phyloP scores from a whole-genome alignment of 2,797 vertebrate species.

The Pelobates cultripes region DNA sequence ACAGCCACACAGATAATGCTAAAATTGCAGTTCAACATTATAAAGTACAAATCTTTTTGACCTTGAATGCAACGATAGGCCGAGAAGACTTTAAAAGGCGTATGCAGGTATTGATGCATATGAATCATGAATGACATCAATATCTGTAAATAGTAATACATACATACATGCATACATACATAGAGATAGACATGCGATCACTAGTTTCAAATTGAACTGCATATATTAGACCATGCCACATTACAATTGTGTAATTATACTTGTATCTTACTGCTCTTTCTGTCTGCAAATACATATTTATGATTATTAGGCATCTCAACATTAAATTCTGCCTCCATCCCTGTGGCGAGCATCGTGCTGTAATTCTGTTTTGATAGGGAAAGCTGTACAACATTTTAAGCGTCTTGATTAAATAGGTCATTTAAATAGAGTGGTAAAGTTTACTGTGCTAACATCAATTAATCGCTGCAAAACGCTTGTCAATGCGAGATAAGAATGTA shows the following conservation, averaged over 20 bases:
- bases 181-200: too few relatives aligned
- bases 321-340: conserved; percentile 18
- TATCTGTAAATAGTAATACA: too few relatives aligned
- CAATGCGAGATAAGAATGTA: conserved; percentile 39
- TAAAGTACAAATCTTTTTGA: too few relatives aligned
- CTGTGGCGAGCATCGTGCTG: conserved; percentile 14
- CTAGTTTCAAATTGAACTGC: too few relatives aligned
- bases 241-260: conserved; percentile 10
- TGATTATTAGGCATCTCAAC: conserved; percentile 25
- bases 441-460: conserved; percentile 45
- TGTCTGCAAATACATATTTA: conserved; percentile 24
- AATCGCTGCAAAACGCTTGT: conserved; percentile 42
- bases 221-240: not conserved
- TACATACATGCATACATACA: too few relatives aligned
- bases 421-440: conserved; percentile 39
- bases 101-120: too few relatives aligned
- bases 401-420: conserved; percentile 40
- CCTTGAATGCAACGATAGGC: too few relatives aligned
- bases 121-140: too few relatives aligned
- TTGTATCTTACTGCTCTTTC: conserved; percentile 7
- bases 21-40: too few relatives aligned
- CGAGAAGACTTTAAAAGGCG: too few relatives aligned
- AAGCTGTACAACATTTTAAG: conserved; percentile 35
- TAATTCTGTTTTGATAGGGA: conserved; percentile 38
- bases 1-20: too few relatives aligned